Percentiles rank a stretch among this genome's conserved stretches.
Conservation (phyloP, 2,113 vertebrate species). For the Eretmochelys imbricata region DNA sequence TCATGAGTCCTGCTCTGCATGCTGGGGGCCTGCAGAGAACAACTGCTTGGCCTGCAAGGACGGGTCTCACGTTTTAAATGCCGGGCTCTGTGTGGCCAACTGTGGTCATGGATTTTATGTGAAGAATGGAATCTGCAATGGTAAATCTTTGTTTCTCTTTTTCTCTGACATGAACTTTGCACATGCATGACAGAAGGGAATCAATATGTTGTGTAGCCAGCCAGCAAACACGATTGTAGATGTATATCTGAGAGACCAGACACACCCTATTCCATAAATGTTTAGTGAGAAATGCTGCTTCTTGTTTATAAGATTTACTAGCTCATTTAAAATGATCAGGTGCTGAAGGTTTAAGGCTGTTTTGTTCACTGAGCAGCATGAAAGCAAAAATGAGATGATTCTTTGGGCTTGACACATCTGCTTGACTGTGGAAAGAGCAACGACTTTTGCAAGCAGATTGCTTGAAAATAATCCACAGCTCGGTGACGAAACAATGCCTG, state of each 20-base stretch:
- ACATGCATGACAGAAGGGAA: not conserved
- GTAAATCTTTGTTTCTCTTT: conserved; percentile 72
- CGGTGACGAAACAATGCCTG: conserved; percentile 34
- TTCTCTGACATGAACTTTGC: not conserved
- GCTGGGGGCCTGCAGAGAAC: conserved; percentile 80
- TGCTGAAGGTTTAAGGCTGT: conserved; percentile 29
- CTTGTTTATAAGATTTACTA: conserved; percentile 54
- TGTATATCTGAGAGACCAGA: not conserved
- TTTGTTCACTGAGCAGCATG: conserved; percentile 10
- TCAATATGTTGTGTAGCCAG: not conserved
- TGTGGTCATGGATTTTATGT: conserved; percentile 84
- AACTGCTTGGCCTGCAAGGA: conserved; percentile 87
- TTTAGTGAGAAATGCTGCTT: not conserved
- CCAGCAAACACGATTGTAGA: conserved; percentile 22
- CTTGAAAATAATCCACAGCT: conserved; percentile 51
- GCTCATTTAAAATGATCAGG: conserved; percentile 57
- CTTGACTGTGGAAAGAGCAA: conserved; percentile 42
- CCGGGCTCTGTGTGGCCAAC: conserved; percentile 80
- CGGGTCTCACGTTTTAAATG: conserved; percentile 75
- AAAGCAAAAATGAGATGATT: conserved; percentile 40
- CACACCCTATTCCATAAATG: conserved; percentile 17
- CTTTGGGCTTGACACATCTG: conserved; percentile 59
- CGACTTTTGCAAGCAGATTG: conserved; percentile 46
- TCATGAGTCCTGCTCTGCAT: conserved; percentile 85
- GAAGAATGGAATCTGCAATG: conserved; percentile 81